phyloP scores from a whole-genome alignment of 2,113 vertebrate species.

The Passer montanus region DNA sequence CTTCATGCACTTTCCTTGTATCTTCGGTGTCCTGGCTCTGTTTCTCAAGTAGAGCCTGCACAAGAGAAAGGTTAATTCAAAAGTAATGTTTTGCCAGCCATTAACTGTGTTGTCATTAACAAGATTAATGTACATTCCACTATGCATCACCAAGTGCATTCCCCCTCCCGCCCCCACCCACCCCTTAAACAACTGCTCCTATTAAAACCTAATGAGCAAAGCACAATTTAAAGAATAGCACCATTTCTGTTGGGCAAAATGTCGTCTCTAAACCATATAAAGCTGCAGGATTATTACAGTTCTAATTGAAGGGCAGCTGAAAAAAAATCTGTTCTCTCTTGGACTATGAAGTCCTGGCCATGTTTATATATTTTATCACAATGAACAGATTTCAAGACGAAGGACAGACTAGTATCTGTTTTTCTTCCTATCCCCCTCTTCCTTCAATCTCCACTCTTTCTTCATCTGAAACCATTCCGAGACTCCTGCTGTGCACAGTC shows the following conservation, averaged over 20 bases:
- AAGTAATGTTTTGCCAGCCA: slow-evolving; percentile 78
- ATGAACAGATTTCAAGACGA: slow-evolving; percentile 59
- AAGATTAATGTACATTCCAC: slow-evolving; percentile 78
- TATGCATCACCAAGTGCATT: slow-evolving; percentile 69
- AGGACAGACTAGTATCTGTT: slow-evolving; percentile 59
- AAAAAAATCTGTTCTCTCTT: slow-evolving; percentile 34
- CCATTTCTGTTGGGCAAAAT: slow-evolving; percentile 49
- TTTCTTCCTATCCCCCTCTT: slow-evolving; percentile 42
- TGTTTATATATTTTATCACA: slow-evolving; percentile 55
- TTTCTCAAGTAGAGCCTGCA: slow-evolving; percentile 63
- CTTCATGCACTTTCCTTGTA: slow-evolving; percentile 71
- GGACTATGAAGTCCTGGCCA: background rate
- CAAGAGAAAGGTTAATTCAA: slow-evolving; percentile 69
- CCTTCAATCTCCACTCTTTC: slow-evolving; percentile 12
- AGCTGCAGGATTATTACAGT: slow-evolving; percentile 56
- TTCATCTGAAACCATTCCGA: slow-evolving; percentile 38
- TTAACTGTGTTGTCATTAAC: slow-evolving; percentile 74
- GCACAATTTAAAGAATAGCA: slow-evolving; percentile 62
- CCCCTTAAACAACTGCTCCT: slow-evolving; percentile 73
- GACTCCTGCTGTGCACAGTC: background rate
- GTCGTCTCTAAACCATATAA: slow-evolving; percentile 51
- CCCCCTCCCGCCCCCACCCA: slow-evolving; percentile 37
- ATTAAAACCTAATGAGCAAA: slow-evolving; percentile 77
- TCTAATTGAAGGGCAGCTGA: slow-evolving; percentile 53
- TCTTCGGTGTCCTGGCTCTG: slow-evolving; percentile 64